These are phyloP conservation scores for Sapajus apella DNA, from an alignment of 2,113 vertebrate genomes.

Conservation along the genomic window DNA sequence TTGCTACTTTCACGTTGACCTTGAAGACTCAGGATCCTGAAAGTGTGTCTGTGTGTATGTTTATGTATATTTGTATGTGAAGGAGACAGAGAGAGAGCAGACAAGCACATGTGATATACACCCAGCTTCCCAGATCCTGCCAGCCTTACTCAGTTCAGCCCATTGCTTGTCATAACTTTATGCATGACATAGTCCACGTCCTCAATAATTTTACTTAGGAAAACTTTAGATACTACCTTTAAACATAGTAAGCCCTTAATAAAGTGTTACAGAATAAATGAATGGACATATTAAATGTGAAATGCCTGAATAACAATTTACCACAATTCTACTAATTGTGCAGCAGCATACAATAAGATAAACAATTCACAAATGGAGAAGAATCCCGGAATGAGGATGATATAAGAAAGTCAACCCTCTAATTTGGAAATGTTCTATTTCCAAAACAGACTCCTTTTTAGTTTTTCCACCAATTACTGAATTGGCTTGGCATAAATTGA, in stretches of 20 bases:
- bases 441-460: neutral
- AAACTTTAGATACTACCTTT: neutral
- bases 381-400: neutral
- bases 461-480: constrained; percentile 29
- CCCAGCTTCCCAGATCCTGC: neutral
- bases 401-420: neutral
- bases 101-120: neutral
- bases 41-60: neutral
- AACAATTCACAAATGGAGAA: neutral
- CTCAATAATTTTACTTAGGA: neutral
- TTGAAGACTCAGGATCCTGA: neutral
- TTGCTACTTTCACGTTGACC: neutral
- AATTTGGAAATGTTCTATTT: constrained; percentile 25
- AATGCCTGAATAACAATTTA: neutral
- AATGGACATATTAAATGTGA: neutral
- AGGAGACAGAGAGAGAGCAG: neutral
- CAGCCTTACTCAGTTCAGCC: neutral
- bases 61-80: neutral
- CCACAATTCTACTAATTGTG: neutral
- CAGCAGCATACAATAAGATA: neutral
- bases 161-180: neutral
- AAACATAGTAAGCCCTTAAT: neutral
- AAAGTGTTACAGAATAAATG: neutral
- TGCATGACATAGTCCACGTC: neutral
- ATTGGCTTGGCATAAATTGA: neutral